These are phyloP conservation scores for Rhea pennata DNA, from an alignment of 2,113 vertebrate genomes.

Conservation along the genomic window DNA sequence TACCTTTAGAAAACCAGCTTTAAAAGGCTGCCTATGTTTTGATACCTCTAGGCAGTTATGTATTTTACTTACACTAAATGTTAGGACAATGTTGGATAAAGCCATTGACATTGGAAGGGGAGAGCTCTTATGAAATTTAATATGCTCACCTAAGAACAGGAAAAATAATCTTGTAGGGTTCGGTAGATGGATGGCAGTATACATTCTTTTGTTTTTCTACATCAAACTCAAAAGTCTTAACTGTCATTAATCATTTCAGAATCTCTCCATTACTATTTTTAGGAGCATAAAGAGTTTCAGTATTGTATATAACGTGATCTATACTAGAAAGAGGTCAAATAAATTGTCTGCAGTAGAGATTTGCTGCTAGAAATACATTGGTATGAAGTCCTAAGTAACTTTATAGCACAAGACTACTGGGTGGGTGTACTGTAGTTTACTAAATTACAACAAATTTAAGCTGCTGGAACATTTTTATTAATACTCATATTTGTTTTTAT, in stretches of 20 bases:
- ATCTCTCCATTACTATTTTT: slow-evolving; percentile 46
- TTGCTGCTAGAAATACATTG: slow-evolving; percentile 17
- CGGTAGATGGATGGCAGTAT: slow-evolving; percentile 49
- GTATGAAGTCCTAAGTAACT: slow-evolving; percentile 50
- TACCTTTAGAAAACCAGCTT: slow-evolving; percentile 9
- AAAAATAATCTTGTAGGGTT: slow-evolving; percentile 58
- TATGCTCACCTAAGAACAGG: slow-evolving; percentile 26
- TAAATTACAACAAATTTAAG: slow-evolving; percentile 58
- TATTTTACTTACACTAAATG: background rate
- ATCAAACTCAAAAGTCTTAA: slow-evolving; percentile 39
- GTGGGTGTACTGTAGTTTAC: slow-evolving; percentile 44
- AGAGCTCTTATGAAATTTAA: slow-evolving; percentile 34
- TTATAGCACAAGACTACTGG: slow-evolving; percentile 4
- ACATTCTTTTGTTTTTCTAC: slow-evolving; percentile 36
- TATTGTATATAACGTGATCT: background rate
- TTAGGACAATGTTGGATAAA: slow-evolving; percentile 22
- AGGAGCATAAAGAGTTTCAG: slow-evolving; percentile 44
- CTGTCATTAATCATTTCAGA: slow-evolving; percentile 69
- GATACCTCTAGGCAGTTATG: background rate
- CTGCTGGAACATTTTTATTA: slow-evolving; percentile 57
- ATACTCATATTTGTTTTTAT: slow-evolving; percentile 58
- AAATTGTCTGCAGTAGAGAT: slow-evolving; percentile 21
- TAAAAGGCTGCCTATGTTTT: background rate
- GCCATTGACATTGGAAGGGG: background rate
- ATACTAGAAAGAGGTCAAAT: slow-evolving; percentile 22